Conservation (phyloP, 2,888 invertebrate genomes). For the Hypolimnas misippus region DNA sequence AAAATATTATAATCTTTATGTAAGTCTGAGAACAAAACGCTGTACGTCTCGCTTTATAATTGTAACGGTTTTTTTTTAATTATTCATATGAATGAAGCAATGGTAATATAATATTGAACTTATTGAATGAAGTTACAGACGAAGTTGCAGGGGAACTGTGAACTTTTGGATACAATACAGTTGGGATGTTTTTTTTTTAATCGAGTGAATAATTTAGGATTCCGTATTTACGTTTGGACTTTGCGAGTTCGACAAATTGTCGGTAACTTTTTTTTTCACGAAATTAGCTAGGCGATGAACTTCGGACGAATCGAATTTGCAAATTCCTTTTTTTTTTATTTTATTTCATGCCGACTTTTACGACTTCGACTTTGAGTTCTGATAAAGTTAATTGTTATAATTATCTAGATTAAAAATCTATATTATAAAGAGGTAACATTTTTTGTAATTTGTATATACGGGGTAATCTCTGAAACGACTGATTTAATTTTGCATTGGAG, state of each 20-base stretch:
- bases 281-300: constrained; percentile 40
- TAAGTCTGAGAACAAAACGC: no score
- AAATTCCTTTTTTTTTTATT: constrained; percentile 31
- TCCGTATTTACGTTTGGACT: constrained; percentile 65
- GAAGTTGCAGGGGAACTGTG: constrained; percentile 57
- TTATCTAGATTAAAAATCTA: background rate
- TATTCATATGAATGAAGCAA: constrained; percentile 28
- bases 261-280: constrained; percentile 51
- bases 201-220: constrained; percentile 66
- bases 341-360: constrained; percentile 3
- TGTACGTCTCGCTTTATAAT: background rate
- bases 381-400: constrained; percentile 1
- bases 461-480: no score
- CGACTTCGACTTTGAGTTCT: constrained; percentile 10
- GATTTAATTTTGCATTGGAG: no score
- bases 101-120: constrained; percentile 69
- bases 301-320: constrained; percentile 36
- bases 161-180: constrained; percentile 63
- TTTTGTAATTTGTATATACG: background rate
- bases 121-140: constrained; percentile 60
- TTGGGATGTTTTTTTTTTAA: constrained; percentile 56
- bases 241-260: constrained; percentile 63
- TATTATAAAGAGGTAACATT: no score
- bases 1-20: background rate
- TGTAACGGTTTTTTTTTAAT: background rate